phyloP scores from a whole-genome alignment of 2,888 invertebrate species.

The Scaptomyza cyrtandrae region DNA sequence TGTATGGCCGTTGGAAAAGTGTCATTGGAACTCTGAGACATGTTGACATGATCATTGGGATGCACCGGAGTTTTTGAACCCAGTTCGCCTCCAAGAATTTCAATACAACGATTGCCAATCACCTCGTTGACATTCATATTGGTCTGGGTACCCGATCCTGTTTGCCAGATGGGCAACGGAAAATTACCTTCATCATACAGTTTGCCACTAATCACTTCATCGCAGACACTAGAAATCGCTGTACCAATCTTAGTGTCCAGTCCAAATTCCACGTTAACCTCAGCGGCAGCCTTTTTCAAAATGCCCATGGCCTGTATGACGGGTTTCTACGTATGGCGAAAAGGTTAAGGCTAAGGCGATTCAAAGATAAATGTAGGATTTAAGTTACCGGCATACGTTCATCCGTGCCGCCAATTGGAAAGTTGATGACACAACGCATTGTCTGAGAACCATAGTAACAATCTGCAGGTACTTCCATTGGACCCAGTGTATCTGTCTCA shows the following conservation, averaged over 20 bases:
- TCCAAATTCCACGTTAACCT: conserved; percentile 96
- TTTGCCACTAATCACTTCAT: conserved; percentile 96
- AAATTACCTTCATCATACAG: conserved; percentile 96
- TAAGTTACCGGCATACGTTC: conserved; percentile 96
- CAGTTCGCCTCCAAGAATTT: conserved; percentile 92
- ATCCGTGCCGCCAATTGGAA: conserved; percentile 95
- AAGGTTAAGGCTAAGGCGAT: conserved; percentile 35
- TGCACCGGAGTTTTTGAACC: conserved; percentile 97
- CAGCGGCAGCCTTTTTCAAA: conserved; percentile 97
- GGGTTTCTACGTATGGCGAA: conserved; percentile 87
- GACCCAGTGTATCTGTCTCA: conserved; percentile 96
- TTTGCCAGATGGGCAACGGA: conserved; percentile 99
- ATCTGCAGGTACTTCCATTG: conserved; percentile 94
- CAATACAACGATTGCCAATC: conserved; percentile 94
- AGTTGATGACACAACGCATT: conserved; percentile 95
- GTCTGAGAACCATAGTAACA: conserved; percentile 98
- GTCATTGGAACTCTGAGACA: conserved; percentile 98
- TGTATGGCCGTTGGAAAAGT: conserved; percentile 99
- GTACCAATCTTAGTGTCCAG: conserved; percentile 93
- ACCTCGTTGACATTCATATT: conserved; percentile 99
- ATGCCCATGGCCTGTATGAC: conserved; percentile 97
- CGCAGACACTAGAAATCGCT: conserved; percentile 94
- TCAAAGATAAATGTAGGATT: neutral
- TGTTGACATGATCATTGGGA: conserved; percentile 99
- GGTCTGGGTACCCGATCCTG: conserved; percentile 98